These are phyloP conservation scores for Taeniopygia guttata DNA, from an alignment of 2,797 vertebrate genomes.

Conservation along the genomic window DNA sequence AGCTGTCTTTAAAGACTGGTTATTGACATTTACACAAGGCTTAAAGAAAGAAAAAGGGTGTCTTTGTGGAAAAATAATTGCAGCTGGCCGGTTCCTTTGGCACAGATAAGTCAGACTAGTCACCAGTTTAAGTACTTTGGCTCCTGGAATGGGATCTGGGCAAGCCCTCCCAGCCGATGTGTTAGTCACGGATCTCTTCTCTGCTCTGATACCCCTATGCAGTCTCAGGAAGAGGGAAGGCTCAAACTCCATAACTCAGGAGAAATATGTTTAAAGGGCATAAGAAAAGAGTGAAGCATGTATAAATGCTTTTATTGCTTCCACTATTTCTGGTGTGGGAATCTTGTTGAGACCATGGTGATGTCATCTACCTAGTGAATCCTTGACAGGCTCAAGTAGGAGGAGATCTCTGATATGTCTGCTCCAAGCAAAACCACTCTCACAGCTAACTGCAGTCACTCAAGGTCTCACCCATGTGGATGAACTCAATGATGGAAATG, in stretches of 20 bases:
- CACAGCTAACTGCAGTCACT: neutral
- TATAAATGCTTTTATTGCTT: neutral
- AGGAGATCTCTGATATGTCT: neutral
- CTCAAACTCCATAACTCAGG: neutral
- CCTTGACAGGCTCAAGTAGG: neutral
- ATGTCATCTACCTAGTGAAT: neutral
- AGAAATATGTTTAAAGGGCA: neutral
- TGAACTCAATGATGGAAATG: neutral
- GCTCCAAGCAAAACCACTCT: neutral
- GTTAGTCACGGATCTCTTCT: neutral
- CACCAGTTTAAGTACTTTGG: slow-evolving; percentile 7
- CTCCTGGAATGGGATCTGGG: neutral
- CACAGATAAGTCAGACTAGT: slow-evolving; percentile 25
- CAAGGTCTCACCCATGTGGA: neutral
- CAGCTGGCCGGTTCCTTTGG: slow-evolving; percentile 13
- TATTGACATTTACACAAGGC: slow-evolving; percentile 34
- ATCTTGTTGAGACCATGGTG: neutral
- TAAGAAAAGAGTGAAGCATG: neutral
- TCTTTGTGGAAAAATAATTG: slow-evolving; percentile 51
- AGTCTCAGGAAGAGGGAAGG: neutral
- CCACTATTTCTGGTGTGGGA: neutral
- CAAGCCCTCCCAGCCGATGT: neutral
- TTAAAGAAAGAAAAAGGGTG: neutral
- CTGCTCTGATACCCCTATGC: neutral
- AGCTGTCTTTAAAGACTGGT: neutral